Evolutionary conservation across 1,140 invertebrate genomes (phyloP).

Genomic region (Anastrepha obliqua): DNA sequence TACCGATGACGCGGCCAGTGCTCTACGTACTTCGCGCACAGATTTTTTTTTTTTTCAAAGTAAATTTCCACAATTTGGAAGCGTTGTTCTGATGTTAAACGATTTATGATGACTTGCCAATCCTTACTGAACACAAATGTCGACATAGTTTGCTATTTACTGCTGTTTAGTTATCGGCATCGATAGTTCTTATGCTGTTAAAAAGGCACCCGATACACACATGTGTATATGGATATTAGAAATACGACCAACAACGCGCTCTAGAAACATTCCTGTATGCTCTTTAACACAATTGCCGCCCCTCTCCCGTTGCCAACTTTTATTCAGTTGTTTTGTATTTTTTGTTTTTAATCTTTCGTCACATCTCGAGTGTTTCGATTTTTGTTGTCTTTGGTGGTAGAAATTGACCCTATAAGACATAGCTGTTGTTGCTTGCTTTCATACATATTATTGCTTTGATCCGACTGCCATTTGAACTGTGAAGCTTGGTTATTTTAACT

Average conservation of each 20-base stretch:
- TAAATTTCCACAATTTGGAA: too few species aligned
- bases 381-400: neutral
- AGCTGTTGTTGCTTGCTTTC: neutral
- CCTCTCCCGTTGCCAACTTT: neutral
- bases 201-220: neutral
- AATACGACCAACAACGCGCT: neutral
- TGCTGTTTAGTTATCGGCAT: too few species aligned
- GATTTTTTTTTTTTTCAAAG: too few species aligned
- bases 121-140: too few species aligned
- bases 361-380: conserved; percentile 7
- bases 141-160: too few species aligned
- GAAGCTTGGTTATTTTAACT: conserved; percentile 11
- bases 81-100: too few species aligned
- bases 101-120: too few species aligned
- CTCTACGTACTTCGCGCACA: too few species aligned
- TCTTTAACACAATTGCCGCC: neutral
- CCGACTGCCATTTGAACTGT: conserved; percentile 26
- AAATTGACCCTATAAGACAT: neutral
- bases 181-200: too few species aligned
- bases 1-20: too few species aligned
- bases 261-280: neutral
- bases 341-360: neutral
- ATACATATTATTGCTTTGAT: neutral
- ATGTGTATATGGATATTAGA: neutral
- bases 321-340: neutral